Evolutionary conservation across 2,797 vertebrate genomes (phyloP).

Genomic region (Sebastes melanostomus): DNA sequence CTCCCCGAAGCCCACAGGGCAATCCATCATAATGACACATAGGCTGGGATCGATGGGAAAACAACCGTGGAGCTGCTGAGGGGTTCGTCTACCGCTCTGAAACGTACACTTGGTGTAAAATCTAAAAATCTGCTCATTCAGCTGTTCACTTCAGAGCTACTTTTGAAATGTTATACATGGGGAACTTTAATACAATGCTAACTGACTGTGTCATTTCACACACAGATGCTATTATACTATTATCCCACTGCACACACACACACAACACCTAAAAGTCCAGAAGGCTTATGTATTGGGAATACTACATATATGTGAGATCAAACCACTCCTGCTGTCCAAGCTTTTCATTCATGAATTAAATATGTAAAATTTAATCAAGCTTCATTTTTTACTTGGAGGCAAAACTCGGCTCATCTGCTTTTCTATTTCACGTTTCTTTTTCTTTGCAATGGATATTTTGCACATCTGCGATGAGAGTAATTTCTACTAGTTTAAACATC

Average conservation of each 20-base stretch:
- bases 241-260: background rate
- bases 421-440: background rate
- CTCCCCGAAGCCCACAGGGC: slow-evolving; percentile 70
- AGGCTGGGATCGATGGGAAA: slow-evolving; percentile 77
- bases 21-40: slow-evolving; percentile 84
- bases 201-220: slow-evolving; percentile 39
- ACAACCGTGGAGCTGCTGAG: slow-evolving; percentile 62
- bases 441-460: slow-evolving; percentile 23
- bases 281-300: background rate
- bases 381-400: background rate
- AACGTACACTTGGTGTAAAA: slow-evolving; percentile 53
- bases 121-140: slow-evolving; percentile 69
- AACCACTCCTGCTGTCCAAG: background rate
- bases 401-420: background rate
- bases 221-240: background rate
- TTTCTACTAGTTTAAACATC: background rate
- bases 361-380: background rate
- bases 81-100: slow-evolving; percentile 56
- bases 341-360: slow-evolving; percentile 12
- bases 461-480: background rate
- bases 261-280: background rate
- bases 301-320: background rate
- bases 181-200: slow-evolving; percentile 61
- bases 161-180: slow-evolving; percentile 48
- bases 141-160: slow-evolving; percentile 58